These are phyloP conservation scores for Eupithecia centaureata DNA, from an alignment of 2,888 invertebrate genomes.

Conservation along the genomic window DNA sequence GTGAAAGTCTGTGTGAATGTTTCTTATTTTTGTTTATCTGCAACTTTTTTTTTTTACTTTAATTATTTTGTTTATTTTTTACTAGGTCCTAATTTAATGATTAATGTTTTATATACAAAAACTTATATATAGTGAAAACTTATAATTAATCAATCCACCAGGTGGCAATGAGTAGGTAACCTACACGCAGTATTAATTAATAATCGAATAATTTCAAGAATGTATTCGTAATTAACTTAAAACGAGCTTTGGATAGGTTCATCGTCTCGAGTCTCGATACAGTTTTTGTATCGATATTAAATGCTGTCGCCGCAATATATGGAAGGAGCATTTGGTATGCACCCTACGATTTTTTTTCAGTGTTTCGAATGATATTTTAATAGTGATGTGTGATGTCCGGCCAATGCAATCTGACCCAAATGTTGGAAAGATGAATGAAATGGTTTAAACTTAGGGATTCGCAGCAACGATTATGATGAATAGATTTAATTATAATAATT, in stretches of 20 bases:
- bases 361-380: slow-evolving; percentile 63
- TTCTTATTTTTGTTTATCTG: too few species aligned
- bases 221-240: slow-evolving; percentile 50
- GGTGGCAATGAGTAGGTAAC: slow-evolving; percentile 15
- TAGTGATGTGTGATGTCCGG: slow-evolving; percentile 14
- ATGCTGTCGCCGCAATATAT: slow-evolving; percentile 76
- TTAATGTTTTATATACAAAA: too few species aligned
- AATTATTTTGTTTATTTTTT: too few species aligned
- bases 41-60: too few species aligned
- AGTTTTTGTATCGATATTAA: slow-evolving; percentile 67
- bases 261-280: slow-evolving; percentile 54
- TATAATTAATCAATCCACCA: slow-evolving; percentile 18
- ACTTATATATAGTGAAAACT: not conserved
- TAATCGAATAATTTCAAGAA: slow-evolving; percentile 52
- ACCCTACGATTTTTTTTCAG: slow-evolving; percentile 74
- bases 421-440: not conserved
- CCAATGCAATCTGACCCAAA: not conserved
- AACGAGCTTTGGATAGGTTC: slow-evolving; percentile 63
- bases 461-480: not conserved
- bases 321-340: slow-evolving; percentile 68
- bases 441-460: not conserved
- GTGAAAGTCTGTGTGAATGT: too few species aligned
- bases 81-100: too few species aligned
- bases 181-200: slow-evolving; percentile 39
- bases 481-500: too few species aligned